Percentiles rank a stretch among this genome's conserved stretches.
Conservation (phyloP, 2,888 invertebrate species). For the Drosophila birchii region DNA sequence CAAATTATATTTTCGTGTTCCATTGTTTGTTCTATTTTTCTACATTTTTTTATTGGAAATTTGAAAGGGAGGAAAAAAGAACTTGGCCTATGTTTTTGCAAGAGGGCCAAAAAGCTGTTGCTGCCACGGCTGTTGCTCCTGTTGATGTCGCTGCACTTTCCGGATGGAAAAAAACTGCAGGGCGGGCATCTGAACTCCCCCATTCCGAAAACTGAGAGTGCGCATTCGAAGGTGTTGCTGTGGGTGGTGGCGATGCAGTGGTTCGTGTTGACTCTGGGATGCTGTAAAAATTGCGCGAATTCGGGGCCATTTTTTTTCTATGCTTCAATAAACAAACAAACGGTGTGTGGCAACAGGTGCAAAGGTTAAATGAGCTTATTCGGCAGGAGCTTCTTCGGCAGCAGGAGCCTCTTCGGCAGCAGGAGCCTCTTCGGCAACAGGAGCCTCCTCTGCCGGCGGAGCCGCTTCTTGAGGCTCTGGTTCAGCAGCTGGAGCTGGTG, state of each 20-base stretch:
- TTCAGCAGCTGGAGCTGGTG: background rate
- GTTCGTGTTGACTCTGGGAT: slow-evolving; percentile 3
- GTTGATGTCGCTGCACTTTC: slow-evolving; percentile 20
- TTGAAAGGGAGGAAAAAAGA: slow-evolving; percentile 22
- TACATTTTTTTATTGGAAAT: slow-evolving; percentile 24
- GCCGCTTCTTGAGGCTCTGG: slow-evolving; percentile 6
- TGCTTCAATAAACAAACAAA: slow-evolving; percentile 51
- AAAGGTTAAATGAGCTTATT: slow-evolving; percentile 18
- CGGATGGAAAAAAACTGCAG: slow-evolving; percentile 33
- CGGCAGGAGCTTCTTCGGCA: slow-evolving; percentile 20
- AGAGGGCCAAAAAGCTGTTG: slow-evolving; percentile 32
- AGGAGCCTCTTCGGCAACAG: background rate
- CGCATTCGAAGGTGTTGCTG: slow-evolving; percentile 33
- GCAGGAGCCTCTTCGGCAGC: slow-evolving; percentile 6
- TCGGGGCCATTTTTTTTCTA: slow-evolving; percentile 41
- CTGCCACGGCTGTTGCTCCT: slow-evolving; percentile 31
- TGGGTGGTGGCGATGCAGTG: background rate
- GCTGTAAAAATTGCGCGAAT: slow-evolving; percentile 27
- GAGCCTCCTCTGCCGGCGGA: slow-evolving; percentile 8
- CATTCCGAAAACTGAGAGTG: slow-evolving; percentile 37
- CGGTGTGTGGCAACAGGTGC: slow-evolving; percentile 61
- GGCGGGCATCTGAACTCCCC: slow-evolving; percentile 5
- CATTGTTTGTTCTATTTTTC: slow-evolving; percentile 22
- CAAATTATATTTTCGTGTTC: slow-evolving; percentile 32
- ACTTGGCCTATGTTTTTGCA: slow-evolving; percentile 18